These are phyloP conservation scores for Epinotia ramella DNA, from an alignment of 2,888 invertebrate genomes.

Conservation along the genomic window DNA sequence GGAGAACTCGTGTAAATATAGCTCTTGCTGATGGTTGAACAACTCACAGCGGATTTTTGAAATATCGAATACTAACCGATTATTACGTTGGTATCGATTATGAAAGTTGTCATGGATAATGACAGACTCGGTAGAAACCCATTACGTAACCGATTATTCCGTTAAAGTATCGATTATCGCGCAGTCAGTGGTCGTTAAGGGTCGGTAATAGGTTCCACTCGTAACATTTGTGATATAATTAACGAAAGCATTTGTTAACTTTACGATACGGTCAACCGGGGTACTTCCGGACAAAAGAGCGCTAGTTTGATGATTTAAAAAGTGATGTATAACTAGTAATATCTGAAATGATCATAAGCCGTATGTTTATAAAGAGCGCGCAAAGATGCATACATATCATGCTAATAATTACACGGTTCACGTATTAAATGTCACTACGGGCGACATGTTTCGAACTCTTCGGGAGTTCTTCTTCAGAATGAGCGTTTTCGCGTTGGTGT, in stretches of 20 bases:
- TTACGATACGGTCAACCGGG: not conserved
- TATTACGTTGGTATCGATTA: constrained; percentile 7
- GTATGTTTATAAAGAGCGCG: too few species aligned
- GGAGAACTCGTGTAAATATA: constrained; percentile 27
- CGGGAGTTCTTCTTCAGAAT: too few species aligned
- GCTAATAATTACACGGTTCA: too few species aligned
- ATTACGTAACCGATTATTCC: constrained; percentile 27
- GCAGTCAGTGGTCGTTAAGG: constrained; percentile 8
- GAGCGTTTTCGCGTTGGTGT: too few species aligned
- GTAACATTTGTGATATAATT: constrained; percentile 4
- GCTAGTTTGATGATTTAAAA: too few species aligned
- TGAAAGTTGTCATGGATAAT: constrained; percentile 7
- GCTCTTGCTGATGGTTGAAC: constrained; percentile 25
- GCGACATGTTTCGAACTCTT: too few species aligned
- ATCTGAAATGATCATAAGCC: too few species aligned
- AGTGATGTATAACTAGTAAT: too few species aligned
- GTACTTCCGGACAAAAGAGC: too few species aligned
- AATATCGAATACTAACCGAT: constrained; percentile 32
- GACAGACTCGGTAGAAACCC: constrained; percentile 17
- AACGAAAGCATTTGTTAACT: not conserved
- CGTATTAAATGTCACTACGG: too few species aligned
- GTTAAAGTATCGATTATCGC: constrained; percentile 16
- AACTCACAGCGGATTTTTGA: constrained; percentile 15
- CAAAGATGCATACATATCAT: too few species aligned
- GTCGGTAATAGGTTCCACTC: not conserved